Base-by-base conservation (phyloP, 2,888 invertebrate genomes). In the Lottia gigantea region DNA sequence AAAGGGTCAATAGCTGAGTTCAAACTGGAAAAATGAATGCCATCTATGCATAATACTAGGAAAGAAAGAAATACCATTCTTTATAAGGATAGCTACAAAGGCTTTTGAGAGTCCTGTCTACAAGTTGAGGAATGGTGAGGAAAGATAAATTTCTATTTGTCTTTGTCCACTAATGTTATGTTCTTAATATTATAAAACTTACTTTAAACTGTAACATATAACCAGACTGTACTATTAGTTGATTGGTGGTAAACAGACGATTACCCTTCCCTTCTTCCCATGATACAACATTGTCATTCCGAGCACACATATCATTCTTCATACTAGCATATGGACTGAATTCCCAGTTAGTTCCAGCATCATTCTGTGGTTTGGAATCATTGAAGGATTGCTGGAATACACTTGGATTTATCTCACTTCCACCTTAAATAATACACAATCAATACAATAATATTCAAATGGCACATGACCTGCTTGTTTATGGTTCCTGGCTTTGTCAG, bases 151-250 rank as follows among this genome's bases (percentile, higher is more conserved):
- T n/a, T n/a, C n/a, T n/a, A n/a, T n/a, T n/a, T n/a, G n/a, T n/a
- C n/a, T n/a, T n/a, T n/a, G n/a, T n/a, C n/a, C n/a, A n/a, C n/a
- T n/a, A n/a, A 40, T 40, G 40, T 6, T 4, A 4, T 40, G 40
- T 40, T 40, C 11, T 8, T 11, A 40, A 40, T 8, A 8, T 8
- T 40, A 4, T 6, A 40, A 16, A 23, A 16, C 69, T 71, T 72
- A 89, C 89, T 86, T 87, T 88, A 74, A 89, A 89, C 78, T 89
- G 89, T 62, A 89, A 77, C 80, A 89, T 87, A 76, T 87, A 88
- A 25, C 82, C 82, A 49, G 85, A 79, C 63, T 87, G 87, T 0
- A 89, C 82, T 69, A 89, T 88, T 49, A 88, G 79, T 77, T 89
- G 88, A 70, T 85, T 83, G 0, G 89, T 87, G 11, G 88, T 88